Conservation (phyloP, 2,888 invertebrate genomes). For the Volucella inflata region DNA sequence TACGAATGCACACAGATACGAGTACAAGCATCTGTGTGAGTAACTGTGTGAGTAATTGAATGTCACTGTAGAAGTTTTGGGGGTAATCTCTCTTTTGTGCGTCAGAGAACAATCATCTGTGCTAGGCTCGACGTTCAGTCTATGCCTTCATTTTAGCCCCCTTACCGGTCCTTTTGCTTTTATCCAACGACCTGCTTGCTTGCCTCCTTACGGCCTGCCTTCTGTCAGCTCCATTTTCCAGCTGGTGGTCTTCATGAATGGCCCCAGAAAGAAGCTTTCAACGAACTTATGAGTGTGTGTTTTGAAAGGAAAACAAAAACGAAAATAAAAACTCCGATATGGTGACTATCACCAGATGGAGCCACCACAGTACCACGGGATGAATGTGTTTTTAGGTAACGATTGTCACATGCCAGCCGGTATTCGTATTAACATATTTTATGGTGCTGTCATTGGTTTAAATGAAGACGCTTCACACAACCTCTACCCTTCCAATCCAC, state of each 20-base stretch:
- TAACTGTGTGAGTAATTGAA: background rate
- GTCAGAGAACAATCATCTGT: slow-evolving; percentile 48
- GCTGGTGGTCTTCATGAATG: slow-evolving; percentile 39
- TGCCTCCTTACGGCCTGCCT: slow-evolving; percentile 2
- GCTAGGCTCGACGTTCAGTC: slow-evolving; percentile 15
- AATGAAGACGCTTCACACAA: slow-evolving; percentile 11
- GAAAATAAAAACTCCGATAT: background rate
- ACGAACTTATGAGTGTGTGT: background rate
- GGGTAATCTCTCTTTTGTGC: slow-evolving; percentile 24
- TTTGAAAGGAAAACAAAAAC: background rate
- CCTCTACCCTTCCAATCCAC: background rate
- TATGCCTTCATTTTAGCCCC: background rate
- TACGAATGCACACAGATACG: background rate
- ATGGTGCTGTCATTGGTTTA: slow-evolving; percentile 52
- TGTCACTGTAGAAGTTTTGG: background rate
- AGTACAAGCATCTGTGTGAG: slow-evolving; percentile 3
- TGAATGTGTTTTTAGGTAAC: slow-evolving; percentile 11
- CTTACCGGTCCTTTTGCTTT: background rate
- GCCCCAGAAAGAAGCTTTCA: slow-evolving; percentile 28
- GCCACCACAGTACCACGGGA: slow-evolving; percentile 6
- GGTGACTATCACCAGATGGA: slow-evolving; percentile 32
- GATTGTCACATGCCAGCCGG: slow-evolving; percentile 53
- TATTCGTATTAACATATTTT: slow-evolving; percentile 59
- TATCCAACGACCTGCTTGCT: background rate
- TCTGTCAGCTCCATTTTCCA: slow-evolving; percentile 9